Evolutionary conservation across 2,797 vertebrate genomes (phyloP), one percentile per base, ranked within the genome.

Genomic region (Eulemur mongoz): DNA sequence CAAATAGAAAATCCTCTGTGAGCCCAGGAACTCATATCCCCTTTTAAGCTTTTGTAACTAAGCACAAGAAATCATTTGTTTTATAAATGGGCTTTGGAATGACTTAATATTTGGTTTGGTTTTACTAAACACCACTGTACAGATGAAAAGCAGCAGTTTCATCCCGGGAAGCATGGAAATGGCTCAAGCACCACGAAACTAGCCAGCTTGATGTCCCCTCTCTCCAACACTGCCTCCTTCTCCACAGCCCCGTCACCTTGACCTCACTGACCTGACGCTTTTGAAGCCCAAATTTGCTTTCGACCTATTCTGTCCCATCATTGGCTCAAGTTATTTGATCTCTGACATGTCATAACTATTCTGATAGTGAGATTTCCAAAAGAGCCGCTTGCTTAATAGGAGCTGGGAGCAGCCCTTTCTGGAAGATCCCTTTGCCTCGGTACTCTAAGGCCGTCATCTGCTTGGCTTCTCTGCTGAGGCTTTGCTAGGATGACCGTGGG

Each of bases 261-360:
- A n/a, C 50, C 30, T 75, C 57, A 43, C 63, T n/a, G 18, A 45
- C 12, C 27, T 30, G 40, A 50, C 22, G 48, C 7, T 82, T 95
- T 83, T 32, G 43, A 90, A 90, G 17, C 35, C 38, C 13, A 22
- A 7, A 57, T 73, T 52, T 40, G 40, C 63, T 40, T 94, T 96
- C 86, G 32, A 87, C 89, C 27, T 22, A n/a, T 61, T 79, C 57
- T 67, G 32, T 79, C n/a, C 89, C 54, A 59, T 83, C n/a, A 82
- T 59, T 59, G 78, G 22, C 63, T 90, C 73, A 70, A 93, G 38
- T 89, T 76, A 89, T 86, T 93, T 83, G 43, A 96, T 84, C 30
- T 89, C 23, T 94, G 40, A 78, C 2, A 52, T 18, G 75, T 84
- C 61, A 72, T 67, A 78, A 73, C 65, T 84, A 86, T 89, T 89